Conservation (phyloP, 2,113 vertebrate genomes). For the Pseudolaguvia tuberculata region DNA sequence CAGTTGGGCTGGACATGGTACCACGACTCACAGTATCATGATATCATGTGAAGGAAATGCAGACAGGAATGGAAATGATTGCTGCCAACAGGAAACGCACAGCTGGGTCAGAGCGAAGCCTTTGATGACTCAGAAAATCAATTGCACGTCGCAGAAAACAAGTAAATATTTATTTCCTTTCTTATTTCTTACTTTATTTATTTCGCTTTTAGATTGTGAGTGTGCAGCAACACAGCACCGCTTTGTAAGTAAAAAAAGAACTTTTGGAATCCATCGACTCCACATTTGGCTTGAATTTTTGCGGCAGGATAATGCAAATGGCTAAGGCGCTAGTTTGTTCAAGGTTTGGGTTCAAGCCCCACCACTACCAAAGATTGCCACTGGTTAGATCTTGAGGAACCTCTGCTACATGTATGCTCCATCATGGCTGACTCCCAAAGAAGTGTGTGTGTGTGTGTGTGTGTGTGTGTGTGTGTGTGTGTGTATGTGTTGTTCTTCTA, state of each 20-base stretch:
- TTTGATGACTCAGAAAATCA: constrained; percentile 25
- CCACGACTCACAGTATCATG: neutral
- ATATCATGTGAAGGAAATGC: constrained; percentile 8
- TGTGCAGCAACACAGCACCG: neutral
- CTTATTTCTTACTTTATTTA: constrained; percentile 13
- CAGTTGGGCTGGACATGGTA: constrained; percentile 53
- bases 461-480: too few species aligned
- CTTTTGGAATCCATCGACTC: too few species aligned
- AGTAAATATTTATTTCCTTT: constrained; percentile 59
- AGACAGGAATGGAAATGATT: constrained; percentile 50
- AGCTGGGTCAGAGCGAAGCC: constrained; percentile 56
- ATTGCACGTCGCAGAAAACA: constrained; percentile 63
- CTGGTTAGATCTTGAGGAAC: too few species aligned
- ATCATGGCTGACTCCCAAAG: too few species aligned
- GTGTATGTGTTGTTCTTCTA: too few species aligned
- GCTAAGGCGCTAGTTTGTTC: too few species aligned
- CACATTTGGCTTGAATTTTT: too few species aligned
- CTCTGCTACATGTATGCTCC: too few species aligned
- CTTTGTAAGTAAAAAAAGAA: constrained; percentile 12
- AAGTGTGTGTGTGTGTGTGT: too few species aligned
- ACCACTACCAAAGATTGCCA: too few species aligned
- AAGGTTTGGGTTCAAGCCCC: too few species aligned
- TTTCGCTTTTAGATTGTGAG: neutral
- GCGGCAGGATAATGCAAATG: too few species aligned
- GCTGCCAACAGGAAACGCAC: constrained; percentile 55